These are phyloP conservation scores for Pseudachorutes palmiensis DNA, from an alignment of 1,140 invertebrate species.

Conservation along the genomic window DNA sequence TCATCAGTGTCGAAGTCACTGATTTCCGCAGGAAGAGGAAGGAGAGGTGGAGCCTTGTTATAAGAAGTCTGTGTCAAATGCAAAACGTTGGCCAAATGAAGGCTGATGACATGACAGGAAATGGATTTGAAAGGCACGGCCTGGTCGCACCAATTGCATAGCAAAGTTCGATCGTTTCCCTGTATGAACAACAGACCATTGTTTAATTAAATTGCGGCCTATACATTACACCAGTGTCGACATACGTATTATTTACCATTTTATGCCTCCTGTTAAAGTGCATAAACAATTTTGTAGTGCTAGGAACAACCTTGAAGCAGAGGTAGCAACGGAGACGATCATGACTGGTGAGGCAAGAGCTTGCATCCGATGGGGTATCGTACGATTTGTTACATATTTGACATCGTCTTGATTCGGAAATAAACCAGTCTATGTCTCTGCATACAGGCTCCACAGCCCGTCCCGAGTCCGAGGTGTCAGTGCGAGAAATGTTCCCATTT, in stretches of 20 bases:
- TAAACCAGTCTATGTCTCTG: conserved; percentile 14
- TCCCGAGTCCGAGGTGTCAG: neutral
- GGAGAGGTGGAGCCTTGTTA: too few species aligned
- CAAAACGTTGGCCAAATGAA: conserved; percentile 24
- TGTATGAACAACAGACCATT: neutral
- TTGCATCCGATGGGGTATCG: conserved; percentile 4
- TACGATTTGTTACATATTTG: conserved; percentile 15
- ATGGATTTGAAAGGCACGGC: conserved; percentile 19
- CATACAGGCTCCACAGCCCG: neutral
- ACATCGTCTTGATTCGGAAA: conserved; percentile 14
- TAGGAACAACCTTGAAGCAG: conserved; percentile 17
- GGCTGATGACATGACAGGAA: conserved; percentile 18
- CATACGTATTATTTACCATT: neutral
- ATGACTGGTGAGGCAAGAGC: conserved; percentile 14
- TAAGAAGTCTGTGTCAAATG: too few species aligned
- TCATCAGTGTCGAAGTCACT: too few species aligned
- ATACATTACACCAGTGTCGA: too few species aligned
- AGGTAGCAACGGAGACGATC: conserved; percentile 18
- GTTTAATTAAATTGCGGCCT: too few species aligned
- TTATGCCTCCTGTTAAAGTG: conserved; percentile 19
- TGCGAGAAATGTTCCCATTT: neutral
- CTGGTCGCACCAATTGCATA: conserved; percentile 15
- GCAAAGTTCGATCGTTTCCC: conserved; percentile 16
- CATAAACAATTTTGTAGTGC: conserved; percentile 19
- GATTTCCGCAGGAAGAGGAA: too few species aligned